Evolutionary conservation across 2,888 invertebrate genomes (phyloP).

Genomic region (Punctoribates punctum): DNA sequence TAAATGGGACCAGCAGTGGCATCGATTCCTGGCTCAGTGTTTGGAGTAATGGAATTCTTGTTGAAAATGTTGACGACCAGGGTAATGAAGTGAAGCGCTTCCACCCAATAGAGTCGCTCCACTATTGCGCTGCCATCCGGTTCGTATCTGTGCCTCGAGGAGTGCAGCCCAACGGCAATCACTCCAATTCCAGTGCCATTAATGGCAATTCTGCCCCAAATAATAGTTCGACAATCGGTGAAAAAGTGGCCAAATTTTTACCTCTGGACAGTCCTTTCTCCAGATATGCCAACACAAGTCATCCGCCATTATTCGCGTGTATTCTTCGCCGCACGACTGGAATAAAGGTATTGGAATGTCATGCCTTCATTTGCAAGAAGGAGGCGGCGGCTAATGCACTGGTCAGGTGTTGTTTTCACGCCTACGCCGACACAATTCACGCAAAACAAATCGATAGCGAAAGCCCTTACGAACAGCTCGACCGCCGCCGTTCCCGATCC

Average conservation of each 20-base stretch:
- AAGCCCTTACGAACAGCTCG: slow-evolving; percentile 48
- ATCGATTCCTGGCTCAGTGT: slow-evolving; percentile 95
- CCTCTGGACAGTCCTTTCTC: slow-evolving; percentile 95
- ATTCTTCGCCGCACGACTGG: slow-evolving; percentile 92
- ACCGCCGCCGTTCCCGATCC: slow-evolving; percentile 45
- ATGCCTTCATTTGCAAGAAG: slow-evolving; percentile 94
- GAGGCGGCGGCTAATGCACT: slow-evolving; percentile 96
- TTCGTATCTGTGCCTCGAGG: slow-evolving; percentile 65
- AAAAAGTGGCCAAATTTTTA: slow-evolving; percentile 62
- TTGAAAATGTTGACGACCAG: slow-evolving; percentile 95
- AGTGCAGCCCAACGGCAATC: neutral
- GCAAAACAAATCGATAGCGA: slow-evolving; percentile 66
- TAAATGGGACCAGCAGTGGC: slow-evolving; percentile 63
- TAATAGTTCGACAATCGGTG: neutral
- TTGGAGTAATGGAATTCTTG: slow-evolving; percentile 85
- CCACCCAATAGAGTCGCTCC: slow-evolving; percentile 90
- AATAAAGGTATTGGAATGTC: slow-evolving; percentile 93
- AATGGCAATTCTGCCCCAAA: neutral
- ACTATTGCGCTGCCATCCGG: slow-evolving; percentile 92
- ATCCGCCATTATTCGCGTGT: slow-evolving; percentile 94
- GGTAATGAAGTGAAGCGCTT: slow-evolving; percentile 89
- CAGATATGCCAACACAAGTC: slow-evolving; percentile 81
- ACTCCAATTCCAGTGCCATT: neutral
- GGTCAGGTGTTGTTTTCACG: slow-evolving; percentile 94
- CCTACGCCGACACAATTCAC: slow-evolving; percentile 92